Conservation (phyloP, 2,797 vertebrate species). For the Cuculus canorus region DNA sequence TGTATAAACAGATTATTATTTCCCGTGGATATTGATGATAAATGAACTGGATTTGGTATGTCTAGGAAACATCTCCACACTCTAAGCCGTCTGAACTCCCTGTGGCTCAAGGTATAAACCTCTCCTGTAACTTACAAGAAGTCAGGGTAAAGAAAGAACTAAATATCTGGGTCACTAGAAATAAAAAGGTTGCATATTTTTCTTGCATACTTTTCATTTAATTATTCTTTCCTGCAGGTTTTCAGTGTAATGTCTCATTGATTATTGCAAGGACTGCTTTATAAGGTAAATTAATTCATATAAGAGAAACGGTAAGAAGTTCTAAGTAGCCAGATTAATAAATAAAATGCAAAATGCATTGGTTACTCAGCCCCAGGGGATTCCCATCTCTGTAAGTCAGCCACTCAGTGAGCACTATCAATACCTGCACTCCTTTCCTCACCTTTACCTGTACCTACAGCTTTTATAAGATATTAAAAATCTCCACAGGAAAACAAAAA, state of each 20-base stretch:
- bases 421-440: background rate
- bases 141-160: background rate
- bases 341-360: conserved; percentile 10
- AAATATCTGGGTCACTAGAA: conserved; percentile 19
- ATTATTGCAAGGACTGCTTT: conserved; percentile 30
- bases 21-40: conserved; percentile 65
- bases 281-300: conserved; percentile 36
- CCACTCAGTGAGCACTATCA: background rate
- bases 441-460: background rate
- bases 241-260: conserved; percentile 21
- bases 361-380: background rate
- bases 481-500: background rate
- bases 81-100: conserved; percentile 17
- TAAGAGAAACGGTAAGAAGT: conserved; percentile 10
- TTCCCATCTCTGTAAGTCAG: background rate
- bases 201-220: conserved; percentile 22
- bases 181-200: conserved; percentile 15
- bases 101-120: conserved; percentile 32
- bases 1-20: conserved; percentile 68
- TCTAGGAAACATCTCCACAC: conserved; percentile 11
- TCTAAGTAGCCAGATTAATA: conserved; percentile 48
- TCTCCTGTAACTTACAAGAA: background rate
- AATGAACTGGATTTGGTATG: conserved; percentile 30
- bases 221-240: conserved; percentile 41
- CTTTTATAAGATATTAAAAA: background rate